phyloP scores from a whole-genome alignment of 1,140 invertebrate genomes.

The Dinoponera quadriceps region DNA sequence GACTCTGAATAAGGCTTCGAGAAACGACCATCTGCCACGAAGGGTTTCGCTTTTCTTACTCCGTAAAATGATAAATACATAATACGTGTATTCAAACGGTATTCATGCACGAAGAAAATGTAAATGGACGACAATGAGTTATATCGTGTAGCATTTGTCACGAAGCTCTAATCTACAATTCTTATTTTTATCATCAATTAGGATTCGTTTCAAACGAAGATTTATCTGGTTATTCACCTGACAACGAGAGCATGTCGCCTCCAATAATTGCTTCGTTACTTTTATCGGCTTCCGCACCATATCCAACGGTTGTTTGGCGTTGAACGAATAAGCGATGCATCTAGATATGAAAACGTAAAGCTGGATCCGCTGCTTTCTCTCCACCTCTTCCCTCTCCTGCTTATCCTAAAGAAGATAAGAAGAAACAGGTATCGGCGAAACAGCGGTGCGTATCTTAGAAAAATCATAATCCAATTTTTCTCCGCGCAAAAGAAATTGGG shows the following conservation, averaged over 20 bases:
- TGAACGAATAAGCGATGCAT: slow-evolving; percentile 99
- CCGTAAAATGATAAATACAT: slow-evolving; percentile 12
- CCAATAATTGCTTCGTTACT: slow-evolving; percentile 98
- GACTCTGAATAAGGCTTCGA: slow-evolving; percentile 71
- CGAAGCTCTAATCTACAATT: not conserved
- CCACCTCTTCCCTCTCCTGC: slow-evolving; percentile 96
- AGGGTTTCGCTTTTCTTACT: slow-evolving; percentile 69
- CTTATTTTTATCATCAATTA: not conserved
- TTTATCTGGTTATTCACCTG: slow-evolving; percentile 88
- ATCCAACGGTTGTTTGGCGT: slow-evolving; percentile 99
- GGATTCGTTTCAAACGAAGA: not conserved
- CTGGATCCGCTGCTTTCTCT: slow-evolving; percentile 96
- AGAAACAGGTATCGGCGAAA: not conserved
- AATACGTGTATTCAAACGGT: not conserved
- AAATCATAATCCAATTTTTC: slow-evolving; percentile 11
- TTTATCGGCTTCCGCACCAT: slow-evolving; percentile 97
- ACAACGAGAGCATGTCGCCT: slow-evolving; percentile 97
- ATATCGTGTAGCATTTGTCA: too few relatives aligned
- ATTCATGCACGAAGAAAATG: not conserved
- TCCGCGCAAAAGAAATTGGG: not conserved
- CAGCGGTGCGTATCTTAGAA: not conserved
- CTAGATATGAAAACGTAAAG: slow-evolving; percentile 99
- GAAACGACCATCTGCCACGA: slow-evolving; percentile 59
- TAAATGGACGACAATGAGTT: not conserved
- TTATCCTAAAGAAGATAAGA: slow-evolving; percentile 87